phyloP scores from a whole-genome alignment of 1,140 invertebrate genomes.

The Drosophila trapezifrons region DNA sequence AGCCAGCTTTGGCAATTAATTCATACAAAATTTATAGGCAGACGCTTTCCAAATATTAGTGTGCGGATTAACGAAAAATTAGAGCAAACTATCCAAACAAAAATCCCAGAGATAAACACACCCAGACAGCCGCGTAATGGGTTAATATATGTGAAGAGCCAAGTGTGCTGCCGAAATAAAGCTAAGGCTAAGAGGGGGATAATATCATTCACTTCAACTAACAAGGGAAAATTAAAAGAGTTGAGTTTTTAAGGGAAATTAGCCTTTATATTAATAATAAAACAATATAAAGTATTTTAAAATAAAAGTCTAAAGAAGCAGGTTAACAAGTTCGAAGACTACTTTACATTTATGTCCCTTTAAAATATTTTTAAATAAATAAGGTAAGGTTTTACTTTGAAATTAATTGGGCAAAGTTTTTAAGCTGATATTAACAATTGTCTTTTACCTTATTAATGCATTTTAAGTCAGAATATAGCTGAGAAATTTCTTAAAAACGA shows the following conservation, averaged over 20 bases:
- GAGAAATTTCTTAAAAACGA: too few relatives aligned
- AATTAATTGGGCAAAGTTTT: too few relatives aligned
- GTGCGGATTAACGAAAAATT: conserved; percentile 42
- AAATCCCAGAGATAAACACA: conserved; percentile 34
- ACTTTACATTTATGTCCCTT: too few relatives aligned
- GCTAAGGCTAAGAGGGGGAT: not conserved
- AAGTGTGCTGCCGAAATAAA: conserved; percentile 15
- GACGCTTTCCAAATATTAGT: conserved; percentile 40
- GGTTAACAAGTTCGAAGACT: not conserved
- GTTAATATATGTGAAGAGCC: conserved; percentile 10
- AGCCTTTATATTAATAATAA: too few relatives aligned
- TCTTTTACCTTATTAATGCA: too few relatives aligned
- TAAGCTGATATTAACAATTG: too few relatives aligned
- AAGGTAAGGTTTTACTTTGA: too few relatives aligned
- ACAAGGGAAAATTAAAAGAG: not conserved
- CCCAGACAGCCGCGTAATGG: conserved; percentile 8
- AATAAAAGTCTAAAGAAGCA: not conserved
- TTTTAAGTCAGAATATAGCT: too few relatives aligned
- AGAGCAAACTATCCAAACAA: conserved; percentile 46
- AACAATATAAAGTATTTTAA: not conserved
- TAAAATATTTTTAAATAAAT: too few relatives aligned
- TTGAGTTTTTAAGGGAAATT: not conserved
- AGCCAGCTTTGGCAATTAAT: conserved; percentile 27
- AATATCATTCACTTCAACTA: conserved; percentile 13
- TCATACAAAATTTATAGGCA: conserved; percentile 20